phyloP scores from a whole-genome alignment of 2,888 invertebrate genomes.

The Odontomyia ornata region DNA sequence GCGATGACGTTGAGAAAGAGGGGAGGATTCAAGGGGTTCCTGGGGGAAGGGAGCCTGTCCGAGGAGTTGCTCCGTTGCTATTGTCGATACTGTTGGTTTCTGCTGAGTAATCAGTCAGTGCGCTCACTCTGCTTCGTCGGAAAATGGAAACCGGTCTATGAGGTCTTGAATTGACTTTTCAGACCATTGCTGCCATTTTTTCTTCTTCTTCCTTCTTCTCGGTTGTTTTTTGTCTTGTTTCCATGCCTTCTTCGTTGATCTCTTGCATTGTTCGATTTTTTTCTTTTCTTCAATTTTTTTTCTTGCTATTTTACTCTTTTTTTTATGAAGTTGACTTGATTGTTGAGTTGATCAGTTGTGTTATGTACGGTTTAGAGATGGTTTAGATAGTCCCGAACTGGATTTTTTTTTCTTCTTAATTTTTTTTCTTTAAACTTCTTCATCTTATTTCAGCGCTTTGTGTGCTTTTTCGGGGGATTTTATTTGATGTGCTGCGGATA shows the following conservation, averaged over 20 bases:
- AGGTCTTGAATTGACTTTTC: neutral
- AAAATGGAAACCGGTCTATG: constrained; percentile 13
- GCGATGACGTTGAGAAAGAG: neutral
- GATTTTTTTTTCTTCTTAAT: neutral
- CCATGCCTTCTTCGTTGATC: neutral
- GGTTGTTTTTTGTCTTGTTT: neutral
- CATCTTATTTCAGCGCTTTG: neutral
- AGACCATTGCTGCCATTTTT: constrained; percentile 1
- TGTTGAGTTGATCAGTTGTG: constrained; percentile 15
- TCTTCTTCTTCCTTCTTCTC: neutral
- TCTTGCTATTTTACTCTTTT: neutral
- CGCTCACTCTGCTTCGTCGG: neutral
- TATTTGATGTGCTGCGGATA: neutral
- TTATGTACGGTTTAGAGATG: constrained; percentile 6
- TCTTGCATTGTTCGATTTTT: neutral
- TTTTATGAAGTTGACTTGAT: neutral
- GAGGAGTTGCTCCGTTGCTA: neutral
- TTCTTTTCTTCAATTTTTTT: neutral
- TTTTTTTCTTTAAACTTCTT: neutral
- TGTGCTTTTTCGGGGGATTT: neutral
- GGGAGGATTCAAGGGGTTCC: no score
- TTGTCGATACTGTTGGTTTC: no score
- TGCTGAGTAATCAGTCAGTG: constrained; percentile 20
- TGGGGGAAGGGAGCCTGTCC: neutral
- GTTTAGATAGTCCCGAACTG: constrained; percentile 5